Percentiles rank a stretch among this genome's conserved stretches.
phyloP scores from a whole-genome alignment of 1,140 invertebrate genomes.

The Halesus radiatus region DNA sequence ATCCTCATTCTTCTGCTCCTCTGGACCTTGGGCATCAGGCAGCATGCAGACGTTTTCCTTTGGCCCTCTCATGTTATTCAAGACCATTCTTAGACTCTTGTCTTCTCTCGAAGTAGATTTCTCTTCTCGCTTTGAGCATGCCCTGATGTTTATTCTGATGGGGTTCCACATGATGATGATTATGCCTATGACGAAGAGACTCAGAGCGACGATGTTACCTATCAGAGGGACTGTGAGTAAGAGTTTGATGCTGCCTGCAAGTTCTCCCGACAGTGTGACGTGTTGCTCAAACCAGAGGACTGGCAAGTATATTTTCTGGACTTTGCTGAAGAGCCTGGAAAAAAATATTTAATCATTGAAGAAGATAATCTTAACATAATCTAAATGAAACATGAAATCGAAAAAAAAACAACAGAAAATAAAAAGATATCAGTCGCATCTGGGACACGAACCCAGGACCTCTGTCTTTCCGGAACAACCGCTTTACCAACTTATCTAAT shows the following conservation, averaged over 20 bases:
- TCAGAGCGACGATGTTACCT: slow-evolving; percentile 45
- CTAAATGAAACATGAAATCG: no score
- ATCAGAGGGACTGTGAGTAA: slow-evolving; percentile 47
- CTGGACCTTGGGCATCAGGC: slow-evolving; percentile 15
- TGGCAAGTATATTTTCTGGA: slow-evolving; percentile 80
- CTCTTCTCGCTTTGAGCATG: slow-evolving; percentile 20
- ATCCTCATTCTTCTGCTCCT: slow-evolving; percentile 22
- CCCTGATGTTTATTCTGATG: slow-evolving; percentile 48
- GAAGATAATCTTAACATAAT: no score
- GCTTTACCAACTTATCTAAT: no score
- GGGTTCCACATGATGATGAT: slow-evolving; percentile 51
- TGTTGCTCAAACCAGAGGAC: slow-evolving; percentile 84
- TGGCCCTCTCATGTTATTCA: slow-evolving; percentile 49
- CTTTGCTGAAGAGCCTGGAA: slow-evolving; percentile 74
- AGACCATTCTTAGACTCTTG: slow-evolving; percentile 28
- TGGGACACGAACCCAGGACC: no score
- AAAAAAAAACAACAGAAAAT: no score
- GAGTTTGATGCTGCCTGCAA: slow-evolving; percentile 40
- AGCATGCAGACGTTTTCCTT: slow-evolving; percentile 46
- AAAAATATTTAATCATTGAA: slow-evolving; percentile 47
- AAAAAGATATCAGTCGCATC: no score
- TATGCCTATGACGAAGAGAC: slow-evolving; percentile 52
- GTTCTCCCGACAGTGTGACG: slow-evolving; percentile 70
- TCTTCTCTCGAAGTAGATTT: slow-evolving; percentile 35
- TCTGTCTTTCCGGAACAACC: no score